Evolutionary conservation across 2,797 vertebrate genomes (phyloP).

Genomic region (Parauchenoglanis punctatus): DNA sequence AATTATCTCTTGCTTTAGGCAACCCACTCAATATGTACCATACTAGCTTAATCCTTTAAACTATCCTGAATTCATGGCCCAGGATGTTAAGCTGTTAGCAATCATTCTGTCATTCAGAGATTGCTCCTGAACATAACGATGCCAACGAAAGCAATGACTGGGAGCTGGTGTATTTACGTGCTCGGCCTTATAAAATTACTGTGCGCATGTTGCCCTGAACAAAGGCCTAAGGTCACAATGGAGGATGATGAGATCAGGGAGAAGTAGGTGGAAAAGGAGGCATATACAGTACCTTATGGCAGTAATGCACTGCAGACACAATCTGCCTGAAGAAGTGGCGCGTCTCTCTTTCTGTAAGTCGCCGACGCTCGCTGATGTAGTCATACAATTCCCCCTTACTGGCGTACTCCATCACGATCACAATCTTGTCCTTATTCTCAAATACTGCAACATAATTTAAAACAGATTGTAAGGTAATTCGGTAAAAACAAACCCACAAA

Average conservation of each 20-base stretch:
- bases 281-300: conserved; percentile 86
- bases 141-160: conserved; percentile 70
- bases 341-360: conserved; percentile 92
- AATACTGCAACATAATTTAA: conserved; percentile 81
- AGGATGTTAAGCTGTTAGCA: conserved; percentile 67
- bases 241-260: neutral
- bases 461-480: conserved; percentile 46
- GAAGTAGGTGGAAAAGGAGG: neutral
- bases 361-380: conserved; percentile 94
- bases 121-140: conserved; percentile 61
- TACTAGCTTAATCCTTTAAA: conserved; percentile 32
- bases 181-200: neutral
- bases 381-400: conserved; percentile 98
- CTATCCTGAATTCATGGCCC: conserved; percentile 38
- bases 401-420: conserved; percentile 99
- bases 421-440: conserved; percentile 99
- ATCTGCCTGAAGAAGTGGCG: conserved; percentile 98
- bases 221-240: conserved; percentile 7
- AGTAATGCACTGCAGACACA: conserved; percentile 96
- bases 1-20: conserved; percentile 12
- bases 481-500: conserved; percentile 19
- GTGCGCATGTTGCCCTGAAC: conserved; percentile 28
- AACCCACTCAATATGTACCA: conserved; percentile 16
- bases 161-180: conserved; percentile 55
- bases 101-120: conserved; percentile 70